phyloP scores from a whole-genome alignment of 2,888 invertebrate species.

The Cantharis flavilabris region DNA sequence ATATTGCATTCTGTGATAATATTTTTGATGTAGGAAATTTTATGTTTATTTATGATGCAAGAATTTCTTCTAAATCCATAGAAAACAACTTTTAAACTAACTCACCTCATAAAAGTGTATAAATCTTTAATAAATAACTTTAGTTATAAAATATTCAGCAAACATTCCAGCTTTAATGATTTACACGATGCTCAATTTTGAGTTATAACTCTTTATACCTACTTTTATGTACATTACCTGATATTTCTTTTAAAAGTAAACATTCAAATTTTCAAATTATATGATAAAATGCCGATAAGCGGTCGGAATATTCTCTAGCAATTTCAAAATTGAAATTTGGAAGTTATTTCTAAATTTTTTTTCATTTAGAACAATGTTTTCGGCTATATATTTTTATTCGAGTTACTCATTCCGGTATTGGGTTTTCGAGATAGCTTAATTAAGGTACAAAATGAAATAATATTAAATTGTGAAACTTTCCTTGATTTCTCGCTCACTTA shows the following conservation, averaged over 20 bases:
- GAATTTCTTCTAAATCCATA: neutral
- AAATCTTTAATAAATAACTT: constrained; percentile 19
- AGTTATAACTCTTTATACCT: constrained; percentile 12
- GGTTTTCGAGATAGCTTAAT: neutral
- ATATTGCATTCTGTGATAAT: neutral
- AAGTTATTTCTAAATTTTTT: no score
- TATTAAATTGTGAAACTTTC: neutral
- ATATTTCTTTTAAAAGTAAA: neutral
- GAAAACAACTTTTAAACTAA: neutral
- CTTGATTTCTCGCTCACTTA: neutral
- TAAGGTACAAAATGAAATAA: neutral
- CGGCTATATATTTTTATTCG: neutral
- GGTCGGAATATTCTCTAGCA: neutral
- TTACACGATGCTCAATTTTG: constrained; percentile 16
- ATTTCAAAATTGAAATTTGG: neutral
- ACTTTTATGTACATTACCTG: constrained; percentile 7
- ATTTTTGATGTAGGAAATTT: neutral
- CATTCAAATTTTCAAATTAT: neutral
- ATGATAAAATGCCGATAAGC: neutral
- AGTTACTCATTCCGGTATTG: neutral
- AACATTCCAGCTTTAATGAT: constrained; percentile 8
- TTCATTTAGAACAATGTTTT: no score
- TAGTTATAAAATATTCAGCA: constrained; percentile 18
- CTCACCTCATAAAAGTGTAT: constrained; percentile 8
- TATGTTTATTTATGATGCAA: neutral